Evolutionary conservation across 2,113 vertebrate genomes (phyloP).

Genomic region (Halcyon senegalensis): DNA sequence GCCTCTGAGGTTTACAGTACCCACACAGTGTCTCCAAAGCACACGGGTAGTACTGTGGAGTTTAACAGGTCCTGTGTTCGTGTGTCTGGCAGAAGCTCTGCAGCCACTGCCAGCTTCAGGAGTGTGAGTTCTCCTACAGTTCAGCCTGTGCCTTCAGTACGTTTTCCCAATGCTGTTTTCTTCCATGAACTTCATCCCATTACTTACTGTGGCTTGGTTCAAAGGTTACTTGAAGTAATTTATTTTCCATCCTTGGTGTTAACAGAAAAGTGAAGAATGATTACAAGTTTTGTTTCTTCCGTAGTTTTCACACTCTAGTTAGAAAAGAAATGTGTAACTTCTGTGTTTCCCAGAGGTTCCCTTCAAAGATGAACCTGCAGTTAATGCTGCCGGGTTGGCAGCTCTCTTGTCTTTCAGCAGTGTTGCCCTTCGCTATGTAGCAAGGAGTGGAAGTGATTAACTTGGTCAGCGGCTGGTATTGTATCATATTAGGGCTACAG

Average conservation of each 20-base stretch:
- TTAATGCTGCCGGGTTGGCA: background rate
- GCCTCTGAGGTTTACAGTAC: background rate
- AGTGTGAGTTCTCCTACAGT: background rate
- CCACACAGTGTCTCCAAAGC: no score
- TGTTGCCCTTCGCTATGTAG: background rate
- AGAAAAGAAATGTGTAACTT: background rate
- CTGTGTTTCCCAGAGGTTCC: background rate
- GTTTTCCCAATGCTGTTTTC: background rate
- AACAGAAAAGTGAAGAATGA: constrained; percentile 6
- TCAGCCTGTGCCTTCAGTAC: background rate
- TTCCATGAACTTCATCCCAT: background rate
- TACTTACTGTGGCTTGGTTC: background rate
- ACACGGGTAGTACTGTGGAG: background rate
- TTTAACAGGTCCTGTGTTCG: background rate
- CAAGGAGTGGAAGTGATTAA: background rate
- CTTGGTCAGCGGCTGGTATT: background rate
- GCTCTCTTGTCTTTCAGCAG: background rate
- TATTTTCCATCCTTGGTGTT: background rate
- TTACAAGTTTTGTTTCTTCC: background rate
- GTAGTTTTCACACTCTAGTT: background rate
- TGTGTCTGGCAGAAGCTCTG: background rate
- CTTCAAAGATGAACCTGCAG: background rate
- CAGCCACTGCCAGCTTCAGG: background rate
- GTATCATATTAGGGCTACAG: no score
- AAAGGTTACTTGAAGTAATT: constrained; percentile 11